phyloP scores from a whole-genome alignment of 1,140 invertebrate species.

The Potamilus streckersoni region DNA sequence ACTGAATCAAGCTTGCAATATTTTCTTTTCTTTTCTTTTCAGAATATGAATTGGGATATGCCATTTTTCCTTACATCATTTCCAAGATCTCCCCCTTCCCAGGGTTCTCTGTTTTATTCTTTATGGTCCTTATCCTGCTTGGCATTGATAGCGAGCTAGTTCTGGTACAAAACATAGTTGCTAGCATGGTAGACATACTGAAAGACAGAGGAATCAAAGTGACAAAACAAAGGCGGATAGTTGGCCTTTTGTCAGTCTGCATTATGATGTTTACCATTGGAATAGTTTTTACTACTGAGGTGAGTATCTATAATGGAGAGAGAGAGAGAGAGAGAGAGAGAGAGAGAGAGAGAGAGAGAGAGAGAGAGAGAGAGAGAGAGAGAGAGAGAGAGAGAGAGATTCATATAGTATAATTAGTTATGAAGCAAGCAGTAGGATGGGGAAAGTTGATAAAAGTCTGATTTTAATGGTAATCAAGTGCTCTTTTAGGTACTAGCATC shows the following conservation, averaged over 20 bases:
- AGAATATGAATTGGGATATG: slow-evolving; percentile 93
- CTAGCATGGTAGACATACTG: slow-evolving; percentile 76
- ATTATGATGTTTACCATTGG: slow-evolving; percentile 46
- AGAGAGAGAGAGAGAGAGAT: no score
- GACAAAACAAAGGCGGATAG: slow-evolving; percentile 19
- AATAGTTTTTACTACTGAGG: slow-evolving; percentile 57
- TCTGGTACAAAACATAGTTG: slow-evolving; percentile 81
- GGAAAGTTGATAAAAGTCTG: no score
- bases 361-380: no score
- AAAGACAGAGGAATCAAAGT: slow-evolving; percentile 68
- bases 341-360: no score
- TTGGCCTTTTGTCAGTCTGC: slow-evolving; percentile 48
- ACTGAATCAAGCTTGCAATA: no score
- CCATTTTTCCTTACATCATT: slow-evolving; percentile 96
- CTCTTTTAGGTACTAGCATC: no score
- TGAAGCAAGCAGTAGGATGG: no score
- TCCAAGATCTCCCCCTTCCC: slow-evolving; percentile 91
- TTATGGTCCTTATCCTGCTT: slow-evolving; percentile 94
- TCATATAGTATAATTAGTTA: no score
- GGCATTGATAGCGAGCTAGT: slow-evolving; percentile 91
- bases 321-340: no score
- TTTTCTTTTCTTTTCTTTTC: slow-evolving; percentile 32
- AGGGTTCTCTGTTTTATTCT: slow-evolving; percentile 96
- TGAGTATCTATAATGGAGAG: slow-evolving; percentile 14
- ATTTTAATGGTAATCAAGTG: no score